A percentile compares a stretch with the other conserved stretches of the same genome.
Conservation (phyloP, 2,113 vertebrate genomes). For the Periophthalmodon schlosseri region DNA sequence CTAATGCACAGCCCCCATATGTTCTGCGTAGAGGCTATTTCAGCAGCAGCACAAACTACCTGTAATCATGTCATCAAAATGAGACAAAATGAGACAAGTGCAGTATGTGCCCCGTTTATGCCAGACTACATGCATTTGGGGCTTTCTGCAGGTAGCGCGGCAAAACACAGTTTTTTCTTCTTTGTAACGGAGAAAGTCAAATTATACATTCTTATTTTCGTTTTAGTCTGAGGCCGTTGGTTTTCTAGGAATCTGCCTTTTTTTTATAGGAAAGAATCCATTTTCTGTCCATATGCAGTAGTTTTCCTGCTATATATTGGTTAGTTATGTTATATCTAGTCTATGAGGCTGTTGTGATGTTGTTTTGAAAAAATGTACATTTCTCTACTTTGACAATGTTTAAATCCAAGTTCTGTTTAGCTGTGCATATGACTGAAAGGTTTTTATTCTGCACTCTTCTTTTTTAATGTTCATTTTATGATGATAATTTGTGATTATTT, state of each 20-base stretch:
- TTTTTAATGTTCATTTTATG: too few species aligned
- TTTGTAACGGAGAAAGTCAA: not conserved
- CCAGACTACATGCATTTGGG: not conserved
- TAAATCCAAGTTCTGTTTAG: too few species aligned
- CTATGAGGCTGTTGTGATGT: not conserved
- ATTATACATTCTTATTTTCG: not conserved
- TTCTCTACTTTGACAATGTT: too few species aligned
- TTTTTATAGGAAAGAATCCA: too few species aligned
- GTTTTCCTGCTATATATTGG: too few species aligned
- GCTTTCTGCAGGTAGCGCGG: not conserved
- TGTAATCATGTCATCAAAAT: not conserved
- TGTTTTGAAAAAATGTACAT: not conserved
- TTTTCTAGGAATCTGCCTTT: too few species aligned
- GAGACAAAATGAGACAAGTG: not conserved
- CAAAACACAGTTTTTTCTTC: not conserved
- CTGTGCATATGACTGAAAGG: too few species aligned
- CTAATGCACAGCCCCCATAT: conserved; percentile 1
- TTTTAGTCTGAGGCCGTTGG: not conserved
- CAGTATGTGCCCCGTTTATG: not conserved
- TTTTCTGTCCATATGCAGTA: too few species aligned
- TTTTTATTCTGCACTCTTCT: too few species aligned
- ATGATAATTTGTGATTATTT: too few species aligned
- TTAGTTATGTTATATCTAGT: not conserved
- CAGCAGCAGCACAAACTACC: not conserved
- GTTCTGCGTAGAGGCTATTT: not conserved